Base-by-base conservation (phyloP, 2,888 invertebrate species). In the Oxytorus armatus region DNA sequence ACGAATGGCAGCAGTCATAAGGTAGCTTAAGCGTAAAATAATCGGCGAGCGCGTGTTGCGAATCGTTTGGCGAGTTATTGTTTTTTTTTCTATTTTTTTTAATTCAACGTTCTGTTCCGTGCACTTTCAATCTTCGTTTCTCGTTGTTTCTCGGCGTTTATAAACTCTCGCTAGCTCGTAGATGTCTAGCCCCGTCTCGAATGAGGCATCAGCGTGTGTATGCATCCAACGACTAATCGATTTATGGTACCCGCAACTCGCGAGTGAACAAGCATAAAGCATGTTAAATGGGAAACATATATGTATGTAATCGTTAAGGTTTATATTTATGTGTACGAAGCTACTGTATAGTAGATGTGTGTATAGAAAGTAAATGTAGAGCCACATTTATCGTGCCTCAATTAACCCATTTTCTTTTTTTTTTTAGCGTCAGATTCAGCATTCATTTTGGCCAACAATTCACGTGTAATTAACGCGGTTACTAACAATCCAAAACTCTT, bases 21-120 rank as follows among this genome's bases (percentile, higher is more conserved):
- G 39, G 63, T 63, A 53, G 59, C 79, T 69, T 79, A 74, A 79
- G 79, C 74, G 79, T 57, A 42, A 74, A 79, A 79, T 79, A 79
- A 79, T 79, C 69, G 79, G 33, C 57, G 53, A 21, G n/a, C 78
- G n/a, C n/a, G n/a, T n/a, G 74, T 74, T 69, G 55, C 55, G 49
- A 79, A 79, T 57, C 63, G 53, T 76, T n/a, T 69, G 21, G 47
- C 4, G 16, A 57, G n/a, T 29, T 42, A 25, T 53, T 68, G 39
- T 68, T 51, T 25, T 25, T 21, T 42, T 39, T 51, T 18, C 7
- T 11, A 0, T 61, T 63, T 39, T 39, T n/a, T 11, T 59, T 21
- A n/a, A n/a, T n/a, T 29, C 53, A 23, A 23, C 23, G 10, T 51
- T 51, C 51, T 42, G 11, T n/a, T n/a, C 7, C 23, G 23, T n/a